These are phyloP conservation scores for Lynx canadensis DNA, from an alignment of 2,113 vertebrate species.

Conservation along the genomic window DNA sequence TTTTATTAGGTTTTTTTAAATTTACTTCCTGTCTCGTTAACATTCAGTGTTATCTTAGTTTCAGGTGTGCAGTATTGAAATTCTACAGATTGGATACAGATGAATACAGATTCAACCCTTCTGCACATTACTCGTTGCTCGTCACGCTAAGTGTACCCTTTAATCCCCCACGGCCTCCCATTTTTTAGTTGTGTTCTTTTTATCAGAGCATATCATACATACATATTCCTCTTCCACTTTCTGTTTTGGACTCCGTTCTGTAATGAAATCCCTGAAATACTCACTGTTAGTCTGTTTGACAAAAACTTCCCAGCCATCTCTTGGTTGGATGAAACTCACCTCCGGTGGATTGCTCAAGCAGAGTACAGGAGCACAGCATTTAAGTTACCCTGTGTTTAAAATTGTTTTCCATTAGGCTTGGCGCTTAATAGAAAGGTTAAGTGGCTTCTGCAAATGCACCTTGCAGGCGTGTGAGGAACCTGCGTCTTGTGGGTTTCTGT, in stretches of 20 bases:
- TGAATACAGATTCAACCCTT: neutral
- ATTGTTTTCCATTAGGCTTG: neutral
- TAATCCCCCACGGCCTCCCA: neutral
- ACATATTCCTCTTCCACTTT: neutral
- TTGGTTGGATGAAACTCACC: neutral
- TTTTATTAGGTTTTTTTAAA: neutral
- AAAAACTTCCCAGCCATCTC: neutral
- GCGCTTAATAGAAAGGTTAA: neutral
- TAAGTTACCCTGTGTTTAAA: neutral
- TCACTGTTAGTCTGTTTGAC: neutral
- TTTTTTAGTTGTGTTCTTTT: neutral
- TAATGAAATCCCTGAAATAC: neutral
- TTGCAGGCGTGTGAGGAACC: neutral
- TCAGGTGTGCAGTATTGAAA: neutral
- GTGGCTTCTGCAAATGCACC: neutral
- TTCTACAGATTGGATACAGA: too few relatives aligned
- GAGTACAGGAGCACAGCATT: too few relatives aligned
- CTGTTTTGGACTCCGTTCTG: neutral
- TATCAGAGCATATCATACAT: neutral
- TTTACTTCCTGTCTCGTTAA: neutral
- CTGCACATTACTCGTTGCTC: neutral
- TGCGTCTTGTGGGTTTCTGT: neutral
- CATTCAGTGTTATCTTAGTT: neutral
- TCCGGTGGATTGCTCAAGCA: neutral
- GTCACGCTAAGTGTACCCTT: neutral